Conservation (phyloP, 2,113 vertebrate genomes). For the Oenanthe oenanthe region DNA sequence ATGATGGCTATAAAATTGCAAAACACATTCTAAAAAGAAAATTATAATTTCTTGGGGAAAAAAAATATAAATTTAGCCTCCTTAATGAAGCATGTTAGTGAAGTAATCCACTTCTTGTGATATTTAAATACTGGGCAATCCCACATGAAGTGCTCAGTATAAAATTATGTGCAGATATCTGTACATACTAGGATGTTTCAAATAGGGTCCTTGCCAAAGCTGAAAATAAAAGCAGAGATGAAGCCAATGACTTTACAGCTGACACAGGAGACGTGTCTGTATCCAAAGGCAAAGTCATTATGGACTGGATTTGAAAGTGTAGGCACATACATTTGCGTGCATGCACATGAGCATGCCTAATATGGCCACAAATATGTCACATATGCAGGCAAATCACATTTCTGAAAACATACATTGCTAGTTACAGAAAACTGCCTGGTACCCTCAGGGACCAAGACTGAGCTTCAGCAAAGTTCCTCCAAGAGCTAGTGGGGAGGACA, state of each 20-base stretch:
- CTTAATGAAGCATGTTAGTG: not conserved
- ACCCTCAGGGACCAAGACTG: not conserved
- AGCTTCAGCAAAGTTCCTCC: not conserved
- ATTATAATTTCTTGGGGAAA: not conserved
- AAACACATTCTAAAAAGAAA: not conserved
- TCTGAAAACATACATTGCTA: not conserved
- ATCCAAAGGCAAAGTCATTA: not conserved
- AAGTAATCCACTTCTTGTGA: not conserved
- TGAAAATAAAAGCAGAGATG: constrained; percentile 3
- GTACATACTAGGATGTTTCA: not conserved
- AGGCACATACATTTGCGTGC: not conserved
- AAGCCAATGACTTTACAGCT: not conserved
- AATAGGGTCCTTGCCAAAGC: not conserved
- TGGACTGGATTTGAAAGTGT: not conserved
- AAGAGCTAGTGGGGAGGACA: not conserved
- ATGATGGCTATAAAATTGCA: not conserved
- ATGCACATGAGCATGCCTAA: not conserved
- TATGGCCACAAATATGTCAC: constrained; percentile 38
- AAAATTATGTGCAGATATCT: not conserved
- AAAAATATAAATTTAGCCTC: not conserved
- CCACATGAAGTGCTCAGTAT: not conserved
- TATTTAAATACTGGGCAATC: not conserved
- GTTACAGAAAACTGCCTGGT: not conserved
- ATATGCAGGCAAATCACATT: not conserved
- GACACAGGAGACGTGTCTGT: not conserved